A percentile compares a stretch with the other conserved stretches of the same genome.
Evolutionary conservation across 2,888 invertebrate species (phyloP).

Genomic region (Philonicus albiceps): DNA sequence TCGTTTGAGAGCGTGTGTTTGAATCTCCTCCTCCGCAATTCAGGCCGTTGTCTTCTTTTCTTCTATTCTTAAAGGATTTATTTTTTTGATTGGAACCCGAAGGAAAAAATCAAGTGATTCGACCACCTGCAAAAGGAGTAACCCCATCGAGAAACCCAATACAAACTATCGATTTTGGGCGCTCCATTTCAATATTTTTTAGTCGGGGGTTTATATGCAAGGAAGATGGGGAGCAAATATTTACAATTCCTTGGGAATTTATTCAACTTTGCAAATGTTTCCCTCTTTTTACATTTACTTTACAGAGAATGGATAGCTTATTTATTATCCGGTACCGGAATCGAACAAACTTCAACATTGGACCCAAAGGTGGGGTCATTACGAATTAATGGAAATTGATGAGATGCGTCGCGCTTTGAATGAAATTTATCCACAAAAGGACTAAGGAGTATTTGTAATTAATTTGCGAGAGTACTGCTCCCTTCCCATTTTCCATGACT

Average conservation of each 20-base stretch:
- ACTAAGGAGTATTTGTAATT: neutral
- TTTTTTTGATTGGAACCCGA: neutral
- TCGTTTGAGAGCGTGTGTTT: neutral
- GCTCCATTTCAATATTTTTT: neutral
- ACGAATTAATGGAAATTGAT: neutral
- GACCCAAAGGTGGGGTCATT: neutral
- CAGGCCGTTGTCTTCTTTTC: neutral
- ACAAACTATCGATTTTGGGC: neutral
- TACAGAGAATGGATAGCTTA: neutral
- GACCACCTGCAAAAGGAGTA: neutral
- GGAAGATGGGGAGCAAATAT: neutral
- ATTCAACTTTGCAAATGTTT: neutral
- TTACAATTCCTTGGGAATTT: neutral
- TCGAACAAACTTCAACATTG: neutral
- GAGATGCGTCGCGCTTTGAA: neutral
- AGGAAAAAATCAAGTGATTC: neutral
- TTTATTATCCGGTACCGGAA: neutral
- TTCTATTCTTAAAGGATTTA: neutral
- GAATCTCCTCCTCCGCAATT: neutral
- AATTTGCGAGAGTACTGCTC: neutral
- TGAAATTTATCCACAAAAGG: neutral
- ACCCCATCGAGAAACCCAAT: neutral
- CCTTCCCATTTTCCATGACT: neutral
- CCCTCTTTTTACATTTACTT: neutral
- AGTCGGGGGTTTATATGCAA: neutral